phyloP scores from a whole-genome alignment of 2,888 invertebrate genomes.

The Oscheius sp. region DNA sequence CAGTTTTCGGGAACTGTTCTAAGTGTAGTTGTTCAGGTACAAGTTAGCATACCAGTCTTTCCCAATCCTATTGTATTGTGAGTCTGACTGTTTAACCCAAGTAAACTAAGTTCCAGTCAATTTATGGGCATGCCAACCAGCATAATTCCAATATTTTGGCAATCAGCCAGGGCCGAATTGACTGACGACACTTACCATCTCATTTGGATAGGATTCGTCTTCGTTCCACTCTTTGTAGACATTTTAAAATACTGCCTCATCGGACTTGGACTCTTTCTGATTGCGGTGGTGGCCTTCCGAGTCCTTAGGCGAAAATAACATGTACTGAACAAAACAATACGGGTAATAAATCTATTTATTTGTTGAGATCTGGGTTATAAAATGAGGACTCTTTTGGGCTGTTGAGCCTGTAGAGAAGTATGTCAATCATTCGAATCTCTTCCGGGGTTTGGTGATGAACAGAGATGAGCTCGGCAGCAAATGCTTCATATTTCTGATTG shows the following conservation, averaged over 20 bases:
- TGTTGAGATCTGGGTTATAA: not conserved
- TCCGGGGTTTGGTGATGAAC: conserved; percentile 54
- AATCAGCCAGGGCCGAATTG: conserved; percentile 50
- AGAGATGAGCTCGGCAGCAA: conserved; percentile 53
- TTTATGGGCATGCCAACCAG: conserved; percentile 55
- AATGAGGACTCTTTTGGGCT: conserved; percentile 7
- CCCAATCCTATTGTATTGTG: conserved; percentile 46
- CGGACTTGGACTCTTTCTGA: conserved; percentile 45
- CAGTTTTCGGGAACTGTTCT: conserved; percentile 60
- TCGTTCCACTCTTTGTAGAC: conserved; percentile 49
- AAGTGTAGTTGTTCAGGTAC: conserved; percentile 55
- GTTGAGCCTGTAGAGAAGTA: conserved; percentile 46
- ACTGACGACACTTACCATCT: conserved; percentile 46
- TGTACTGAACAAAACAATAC: not conserved
- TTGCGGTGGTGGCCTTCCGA: conserved; percentile 39
- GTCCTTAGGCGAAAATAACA: conserved; percentile 9
- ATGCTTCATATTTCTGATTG: conserved; percentile 52
- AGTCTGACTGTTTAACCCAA: conserved; percentile 27
- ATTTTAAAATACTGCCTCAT: conserved; percentile 47
- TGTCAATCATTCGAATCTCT: conserved; percentile 54
- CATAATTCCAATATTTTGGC: conserved; percentile 62
- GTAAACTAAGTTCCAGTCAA: conserved; percentile 43
- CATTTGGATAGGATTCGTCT: conserved; percentile 55
- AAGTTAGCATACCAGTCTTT: conserved; percentile 62
- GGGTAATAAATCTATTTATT: conserved; percentile 10